These are phyloP conservation scores for Mesoclemmys tuberculata DNA, from an alignment of 2,113 vertebrate species.

Conservation along the genomic window DNA sequence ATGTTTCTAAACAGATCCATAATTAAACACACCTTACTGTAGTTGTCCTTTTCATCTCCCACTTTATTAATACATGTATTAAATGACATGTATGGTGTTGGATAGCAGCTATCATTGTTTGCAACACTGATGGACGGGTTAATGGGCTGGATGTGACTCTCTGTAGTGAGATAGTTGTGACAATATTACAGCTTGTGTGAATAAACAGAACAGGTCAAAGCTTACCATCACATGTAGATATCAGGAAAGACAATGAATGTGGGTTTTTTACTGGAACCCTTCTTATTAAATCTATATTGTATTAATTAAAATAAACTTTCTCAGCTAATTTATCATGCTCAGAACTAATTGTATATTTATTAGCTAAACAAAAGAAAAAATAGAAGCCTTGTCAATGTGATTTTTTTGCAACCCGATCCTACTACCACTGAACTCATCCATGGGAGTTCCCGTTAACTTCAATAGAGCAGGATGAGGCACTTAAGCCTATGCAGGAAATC, in stretches of 20 bases:
- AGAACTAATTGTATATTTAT: not conserved
- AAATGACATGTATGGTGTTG: slow-evolving; percentile 57
- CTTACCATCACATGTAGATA: slow-evolving; percentile 3
- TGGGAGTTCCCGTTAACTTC: not conserved
- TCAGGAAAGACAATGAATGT: not conserved
- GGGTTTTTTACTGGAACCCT: not conserved
- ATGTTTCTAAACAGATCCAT: slow-evolving; percentile 73
- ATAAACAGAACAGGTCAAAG: slow-evolving; percentile 18
- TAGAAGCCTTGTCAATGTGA: not conserved
- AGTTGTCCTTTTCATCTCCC: slow-evolving; percentile 68
- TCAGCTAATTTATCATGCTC: not conserved
- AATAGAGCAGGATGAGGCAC: not conserved
- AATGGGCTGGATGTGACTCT: slow-evolving; percentile 52
- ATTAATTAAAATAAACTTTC: not conserved
- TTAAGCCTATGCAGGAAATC: not conserved
- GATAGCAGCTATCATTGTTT: slow-evolving; percentile 64
- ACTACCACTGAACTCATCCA: not conserved
- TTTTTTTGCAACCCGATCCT: not conserved
- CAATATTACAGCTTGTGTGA: slow-evolving; percentile 24
- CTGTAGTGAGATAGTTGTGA: slow-evolving; percentile 54
- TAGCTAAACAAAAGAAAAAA: not conserved
- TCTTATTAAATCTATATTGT: not conserved
- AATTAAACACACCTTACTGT: slow-evolving; percentile 70
- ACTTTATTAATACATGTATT: slow-evolving; percentile 69
- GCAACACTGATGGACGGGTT: slow-evolving; percentile 27